phyloP scores from a whole-genome alignment of 2,797 vertebrate genomes.

The Bryconaethiops microstoma region DNA sequence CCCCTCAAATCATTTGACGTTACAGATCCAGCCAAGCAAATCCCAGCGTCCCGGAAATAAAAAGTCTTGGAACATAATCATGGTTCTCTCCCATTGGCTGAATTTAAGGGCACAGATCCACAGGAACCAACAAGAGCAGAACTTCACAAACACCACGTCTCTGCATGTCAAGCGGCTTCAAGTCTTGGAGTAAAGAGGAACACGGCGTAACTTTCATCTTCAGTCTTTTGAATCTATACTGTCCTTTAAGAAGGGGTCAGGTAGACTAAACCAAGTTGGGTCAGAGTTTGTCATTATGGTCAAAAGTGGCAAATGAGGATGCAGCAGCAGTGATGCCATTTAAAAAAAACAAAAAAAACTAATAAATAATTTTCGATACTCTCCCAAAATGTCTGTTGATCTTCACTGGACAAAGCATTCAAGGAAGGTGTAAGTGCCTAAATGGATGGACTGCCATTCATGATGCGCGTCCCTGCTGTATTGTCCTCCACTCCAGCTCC shows the following conservation, averaged over 20 bases:
- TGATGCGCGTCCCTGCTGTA: constrained; percentile 3
- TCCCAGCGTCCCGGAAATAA: constrained; percentile 26
- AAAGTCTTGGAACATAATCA: constrained; percentile 5
- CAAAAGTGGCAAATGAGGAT: constrained; percentile 48
- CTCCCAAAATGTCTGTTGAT: constrained; percentile 15
- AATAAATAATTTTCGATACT: constrained; percentile 11
- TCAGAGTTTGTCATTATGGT: neutral
- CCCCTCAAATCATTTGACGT: constrained; percentile 12
- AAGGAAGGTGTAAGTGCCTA: constrained; percentile 61
- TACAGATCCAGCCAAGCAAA: constrained; percentile 27
- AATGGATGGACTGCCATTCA: constrained; percentile 12
- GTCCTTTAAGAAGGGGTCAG: constrained; percentile 24
- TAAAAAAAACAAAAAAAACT: neutral
- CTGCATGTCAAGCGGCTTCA: constrained; percentile 21
- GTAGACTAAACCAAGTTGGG: constrained; percentile 19
- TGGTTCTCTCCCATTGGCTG: constrained; percentile 19
- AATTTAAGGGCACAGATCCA: constrained; percentile 50
- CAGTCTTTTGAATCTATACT: constrained; percentile 9
- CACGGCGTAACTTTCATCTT: neutral
- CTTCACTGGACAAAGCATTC: constrained; percentile 18
- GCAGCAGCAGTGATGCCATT: constrained; percentile 38
- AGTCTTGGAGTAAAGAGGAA: constrained; percentile 25
- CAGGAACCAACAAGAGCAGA: constrained; percentile 47
- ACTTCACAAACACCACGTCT: constrained; percentile 12
- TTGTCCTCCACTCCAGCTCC: constrained; percentile 1